Evolutionary conservation across 2,888 invertebrate genomes (phyloP).

Genomic region (Mythimna vitellina): DNA sequence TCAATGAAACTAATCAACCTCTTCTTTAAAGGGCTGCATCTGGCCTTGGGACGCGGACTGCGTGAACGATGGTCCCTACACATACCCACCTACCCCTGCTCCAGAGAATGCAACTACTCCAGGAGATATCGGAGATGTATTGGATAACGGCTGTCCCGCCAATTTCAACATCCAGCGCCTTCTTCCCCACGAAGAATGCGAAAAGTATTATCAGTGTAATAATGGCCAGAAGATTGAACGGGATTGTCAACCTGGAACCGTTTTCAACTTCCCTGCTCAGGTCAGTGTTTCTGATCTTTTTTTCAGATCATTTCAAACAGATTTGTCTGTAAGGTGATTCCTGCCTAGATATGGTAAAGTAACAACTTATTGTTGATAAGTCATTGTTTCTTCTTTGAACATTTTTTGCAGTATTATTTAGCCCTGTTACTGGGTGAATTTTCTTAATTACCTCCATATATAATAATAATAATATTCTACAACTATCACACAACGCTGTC

Average conservation of each 20-base stretch:
- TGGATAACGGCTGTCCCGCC: slow-evolving; percentile 35
- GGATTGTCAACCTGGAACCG: slow-evolving; percentile 67
- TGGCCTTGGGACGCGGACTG: slow-evolving; percentile 39
- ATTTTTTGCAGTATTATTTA: background rate
- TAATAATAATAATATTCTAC: too few relatives aligned
- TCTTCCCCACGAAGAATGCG: slow-evolving; percentile 75
- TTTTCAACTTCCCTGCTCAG: slow-evolving; percentile 75
- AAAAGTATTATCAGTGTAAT: slow-evolving; percentile 75
- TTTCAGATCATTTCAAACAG: background rate
- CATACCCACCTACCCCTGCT: slow-evolving; percentile 19
- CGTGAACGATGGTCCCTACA: slow-evolving; percentile 29
- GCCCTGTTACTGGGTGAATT: too few relatives aligned
- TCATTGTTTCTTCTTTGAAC: background rate
- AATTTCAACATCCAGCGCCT: slow-evolving; percentile 67
- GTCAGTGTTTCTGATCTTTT: slow-evolving; percentile 59
- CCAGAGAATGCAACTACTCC: slow-evolving; percentile 4
- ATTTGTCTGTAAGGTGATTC: background rate
- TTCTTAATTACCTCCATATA: too few relatives aligned
- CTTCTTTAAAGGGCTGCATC: slow-evolving; percentile 30
- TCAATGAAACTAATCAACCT: background rate
- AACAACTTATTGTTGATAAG: background rate
- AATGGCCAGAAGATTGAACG: slow-evolving; percentile 68
- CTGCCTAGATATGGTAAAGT: background rate
- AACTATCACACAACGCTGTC: too few relatives aligned
- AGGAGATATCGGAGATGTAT: slow-evolving; percentile 18